A percentile compares a stretch with the other conserved stretches of the same genome.
phyloP scores from a whole-genome alignment of 2,888 invertebrate genomes.

The Hyppa rectilinea region DNA sequence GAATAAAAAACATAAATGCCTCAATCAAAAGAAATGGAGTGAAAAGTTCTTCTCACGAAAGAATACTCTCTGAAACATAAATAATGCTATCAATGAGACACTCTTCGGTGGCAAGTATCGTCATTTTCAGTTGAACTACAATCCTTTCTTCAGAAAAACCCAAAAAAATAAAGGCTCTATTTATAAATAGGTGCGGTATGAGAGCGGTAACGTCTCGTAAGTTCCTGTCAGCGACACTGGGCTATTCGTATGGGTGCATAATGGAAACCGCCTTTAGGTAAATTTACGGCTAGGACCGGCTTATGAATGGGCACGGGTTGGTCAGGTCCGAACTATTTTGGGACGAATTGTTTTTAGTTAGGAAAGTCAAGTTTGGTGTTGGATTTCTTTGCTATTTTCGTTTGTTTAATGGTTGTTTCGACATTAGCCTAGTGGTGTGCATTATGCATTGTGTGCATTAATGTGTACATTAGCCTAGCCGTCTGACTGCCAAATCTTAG shows the following conservation, averaged over 20 bases:
- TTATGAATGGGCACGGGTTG: constrained; percentile 52
- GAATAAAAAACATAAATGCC: neutral
- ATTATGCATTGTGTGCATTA: no score
- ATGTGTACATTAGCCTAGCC: no score
- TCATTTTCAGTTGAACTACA: neutral
- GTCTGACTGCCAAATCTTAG: no score
- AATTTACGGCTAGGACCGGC: constrained; percentile 58
- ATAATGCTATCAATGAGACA: neutral
- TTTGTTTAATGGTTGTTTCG: neutral
- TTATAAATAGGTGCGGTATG: constrained; percentile 50
- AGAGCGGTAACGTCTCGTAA: constrained; percentile 49
- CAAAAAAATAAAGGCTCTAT: constrained; percentile 34
- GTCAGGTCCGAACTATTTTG: constrained; percentile 43
- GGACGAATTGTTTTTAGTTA: constrained; percentile 17
- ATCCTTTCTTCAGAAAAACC: constrained; percentile 16
- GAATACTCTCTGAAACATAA: neutral
- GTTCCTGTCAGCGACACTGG: constrained; percentile 61
- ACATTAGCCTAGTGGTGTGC: no score
- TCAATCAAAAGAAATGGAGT: constrained; percentile 21
- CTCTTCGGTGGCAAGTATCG: neutral
- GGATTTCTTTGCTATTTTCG: neutral
- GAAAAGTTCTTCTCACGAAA: neutral
- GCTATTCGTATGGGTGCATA: constrained; percentile 57
- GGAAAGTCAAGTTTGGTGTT: neutral
- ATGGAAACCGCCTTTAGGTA: constrained; percentile 61